A percentile compares a stretch with the other conserved stretches of the same genome.
These are phyloP conservation scores for Pristionchus fissidentatus DNA, from an alignment of 2,888 invertebrate species.

Conservation along the genomic window DNA sequence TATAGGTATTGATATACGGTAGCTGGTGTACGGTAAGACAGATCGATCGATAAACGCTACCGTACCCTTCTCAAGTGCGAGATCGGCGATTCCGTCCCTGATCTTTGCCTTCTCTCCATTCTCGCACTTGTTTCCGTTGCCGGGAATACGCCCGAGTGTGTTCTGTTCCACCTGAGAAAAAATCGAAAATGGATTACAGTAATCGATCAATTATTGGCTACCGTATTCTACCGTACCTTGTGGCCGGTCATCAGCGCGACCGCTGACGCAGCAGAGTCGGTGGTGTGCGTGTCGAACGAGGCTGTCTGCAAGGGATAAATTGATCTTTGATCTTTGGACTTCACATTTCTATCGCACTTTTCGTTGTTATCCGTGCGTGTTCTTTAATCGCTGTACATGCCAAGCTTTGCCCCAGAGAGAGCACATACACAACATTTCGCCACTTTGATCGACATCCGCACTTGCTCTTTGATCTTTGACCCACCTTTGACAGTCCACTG, in stretches of 20 bases:
- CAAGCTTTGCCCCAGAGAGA: too few species aligned
- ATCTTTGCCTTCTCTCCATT: slow-evolving; percentile 25
- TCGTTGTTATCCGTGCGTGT: neutral
- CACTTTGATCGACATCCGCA: too few species aligned
- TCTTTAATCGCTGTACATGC: neutral
- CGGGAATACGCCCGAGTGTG: slow-evolving; percentile 15
- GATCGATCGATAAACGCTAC: neutral
- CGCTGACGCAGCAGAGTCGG: slow-evolving; percentile 71
- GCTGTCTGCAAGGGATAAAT: slow-evolving; percentile 48
- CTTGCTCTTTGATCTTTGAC: neutral
- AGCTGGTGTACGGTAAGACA: too few species aligned
- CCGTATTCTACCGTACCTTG: neutral
- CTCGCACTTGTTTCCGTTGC: slow-evolving; percentile 16
- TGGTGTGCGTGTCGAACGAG: slow-evolving; percentile 53
- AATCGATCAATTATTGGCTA: neutral
- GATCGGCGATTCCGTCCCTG: slow-evolving; percentile 46
- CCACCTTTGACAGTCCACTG: slow-evolving; percentile 44
- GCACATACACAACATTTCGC: neutral
- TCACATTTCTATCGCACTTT: neutral
- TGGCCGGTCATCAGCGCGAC: slow-evolving; percentile 63
- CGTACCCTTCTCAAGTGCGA: slow-evolving; percentile 46
- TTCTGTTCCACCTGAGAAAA: slow-evolving; percentile 41
- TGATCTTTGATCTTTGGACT: neutral
- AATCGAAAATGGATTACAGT: neutral
- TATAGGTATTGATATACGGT: neutral